Conservation (phyloP, 92 coral and sea anemone genomes). For the Blastomussa wellsi region DNA sequence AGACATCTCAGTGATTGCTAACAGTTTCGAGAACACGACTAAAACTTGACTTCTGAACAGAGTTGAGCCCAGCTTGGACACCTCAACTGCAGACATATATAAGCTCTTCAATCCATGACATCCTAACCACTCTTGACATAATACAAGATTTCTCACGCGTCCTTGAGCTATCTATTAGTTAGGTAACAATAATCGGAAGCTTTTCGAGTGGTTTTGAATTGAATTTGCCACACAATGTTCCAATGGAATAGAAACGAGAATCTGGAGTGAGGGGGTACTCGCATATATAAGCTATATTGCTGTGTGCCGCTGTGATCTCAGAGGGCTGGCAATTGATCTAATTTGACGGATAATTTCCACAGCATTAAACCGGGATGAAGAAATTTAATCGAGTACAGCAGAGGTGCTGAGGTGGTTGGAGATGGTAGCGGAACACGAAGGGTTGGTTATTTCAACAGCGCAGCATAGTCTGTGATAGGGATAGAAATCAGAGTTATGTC, state of each 20-base stretch:
- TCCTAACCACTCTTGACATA: background rate
- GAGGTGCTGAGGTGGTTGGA: no score
- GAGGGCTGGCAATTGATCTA: no score
- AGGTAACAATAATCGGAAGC: background rate
- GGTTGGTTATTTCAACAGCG: no score
- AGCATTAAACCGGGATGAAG: no score
- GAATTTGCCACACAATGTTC: background rate
- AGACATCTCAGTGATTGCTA: background rate
- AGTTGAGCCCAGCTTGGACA: background rate
- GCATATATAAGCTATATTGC: no score
- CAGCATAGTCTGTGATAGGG: no score
- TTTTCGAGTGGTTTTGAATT: background rate
- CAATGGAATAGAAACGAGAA: background rate
- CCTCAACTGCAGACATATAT: background rate
- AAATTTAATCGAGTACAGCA: no score
- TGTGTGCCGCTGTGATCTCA: no score
- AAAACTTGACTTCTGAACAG: background rate
- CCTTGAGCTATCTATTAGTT: background rate
- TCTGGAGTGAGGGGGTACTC: no score
- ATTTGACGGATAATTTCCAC: no score
- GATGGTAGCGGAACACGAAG: no score
- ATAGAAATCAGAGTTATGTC: no score
- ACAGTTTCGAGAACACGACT: background rate
- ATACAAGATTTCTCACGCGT: background rate
- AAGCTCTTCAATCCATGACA: background rate